Evolutionary conservation across 2,113 vertebrate species (phyloP).

Genomic region (Tympanuchus pallidicinctus): DNA sequence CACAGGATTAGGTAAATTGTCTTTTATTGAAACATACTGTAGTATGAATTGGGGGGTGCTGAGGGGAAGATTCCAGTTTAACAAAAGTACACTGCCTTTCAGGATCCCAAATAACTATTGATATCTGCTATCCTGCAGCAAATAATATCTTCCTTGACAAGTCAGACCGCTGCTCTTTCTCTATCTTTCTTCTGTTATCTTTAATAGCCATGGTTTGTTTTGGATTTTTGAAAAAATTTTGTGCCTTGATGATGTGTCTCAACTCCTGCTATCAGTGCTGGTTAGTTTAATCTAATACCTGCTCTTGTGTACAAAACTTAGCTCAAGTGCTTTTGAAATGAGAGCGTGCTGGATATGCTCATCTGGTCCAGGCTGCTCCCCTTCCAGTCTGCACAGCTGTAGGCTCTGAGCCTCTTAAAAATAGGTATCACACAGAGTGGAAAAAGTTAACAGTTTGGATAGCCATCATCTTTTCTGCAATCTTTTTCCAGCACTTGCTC

Average conservation of each 20-base stretch:
- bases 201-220: conserved; percentile 41
- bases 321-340: background rate
- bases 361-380: background rate
- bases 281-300: conserved; percentile 7
- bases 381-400: background rate
- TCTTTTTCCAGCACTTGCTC: background rate
- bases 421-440: background rate
- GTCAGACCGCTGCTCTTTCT: conserved; percentile 54
- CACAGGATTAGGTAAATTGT: conserved; percentile 53
- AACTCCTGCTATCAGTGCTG: conserved; percentile 35
- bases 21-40: conserved; percentile 62
- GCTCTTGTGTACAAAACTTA: background rate
- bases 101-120: conserved; percentile 66
- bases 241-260: conserved; percentile 5
- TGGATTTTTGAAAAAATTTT: conserved; percentile 25
- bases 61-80: conserved; percentile 45
- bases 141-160: conserved; percentile 59
- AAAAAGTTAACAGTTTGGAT: background rate
- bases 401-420: background rate
- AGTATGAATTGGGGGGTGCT: background rate
- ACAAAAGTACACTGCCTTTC: conserved; percentile 39
- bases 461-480: rapidly evolving
- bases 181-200: conserved; percentile 51
- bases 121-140: conserved; percentile 65
- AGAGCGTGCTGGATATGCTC: background rate